Conservation (phyloP, 2,888 invertebrate species). For the Spialia ferax region DNA sequence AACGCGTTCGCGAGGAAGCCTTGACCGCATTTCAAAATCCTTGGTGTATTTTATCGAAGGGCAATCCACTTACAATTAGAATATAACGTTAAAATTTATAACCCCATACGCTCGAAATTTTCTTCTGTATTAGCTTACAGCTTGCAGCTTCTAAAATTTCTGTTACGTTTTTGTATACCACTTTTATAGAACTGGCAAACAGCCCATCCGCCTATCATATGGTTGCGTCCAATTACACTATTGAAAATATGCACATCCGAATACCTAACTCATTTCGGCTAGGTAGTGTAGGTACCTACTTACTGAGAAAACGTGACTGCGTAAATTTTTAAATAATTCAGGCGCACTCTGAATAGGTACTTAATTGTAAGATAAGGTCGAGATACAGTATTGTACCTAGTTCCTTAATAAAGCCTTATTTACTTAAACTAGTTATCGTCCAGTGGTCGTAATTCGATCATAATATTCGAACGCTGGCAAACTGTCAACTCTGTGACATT, state of each 20-base stretch:
- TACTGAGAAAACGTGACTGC: not conserved
- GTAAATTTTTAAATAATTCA: not conserved
- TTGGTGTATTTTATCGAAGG: slow-evolving; percentile 20
- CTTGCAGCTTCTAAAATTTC: not conserved
- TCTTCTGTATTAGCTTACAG: not conserved
- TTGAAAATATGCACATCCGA: slow-evolving; percentile 26
- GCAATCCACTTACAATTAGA: slow-evolving; percentile 4
- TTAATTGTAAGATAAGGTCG: not conserved
- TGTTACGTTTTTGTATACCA: slow-evolving; percentile 8
- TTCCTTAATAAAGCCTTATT: too few relatives aligned
- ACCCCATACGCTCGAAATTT: not conserved
- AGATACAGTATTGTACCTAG: not conserved
- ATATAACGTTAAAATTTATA: slow-evolving; percentile 3
- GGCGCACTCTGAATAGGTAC: not conserved
- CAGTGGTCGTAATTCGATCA: too few relatives aligned
- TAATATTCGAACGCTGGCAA: too few relatives aligned
- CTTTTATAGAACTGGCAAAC: slow-evolving; percentile 35
- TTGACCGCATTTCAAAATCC: slow-evolving; percentile 35
- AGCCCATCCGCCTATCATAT: slow-evolving; percentile 32
- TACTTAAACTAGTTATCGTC: too few relatives aligned
- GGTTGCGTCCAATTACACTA: slow-evolving; percentile 23
- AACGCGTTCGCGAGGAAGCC: slow-evolving; percentile 14
- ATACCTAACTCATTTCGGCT: not conserved
- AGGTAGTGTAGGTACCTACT: too few relatives aligned
- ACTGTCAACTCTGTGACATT: too few relatives aligned